Conservation (phyloP, 2,113 vertebrate genomes). For the Callopanchax toddi region DNA sequence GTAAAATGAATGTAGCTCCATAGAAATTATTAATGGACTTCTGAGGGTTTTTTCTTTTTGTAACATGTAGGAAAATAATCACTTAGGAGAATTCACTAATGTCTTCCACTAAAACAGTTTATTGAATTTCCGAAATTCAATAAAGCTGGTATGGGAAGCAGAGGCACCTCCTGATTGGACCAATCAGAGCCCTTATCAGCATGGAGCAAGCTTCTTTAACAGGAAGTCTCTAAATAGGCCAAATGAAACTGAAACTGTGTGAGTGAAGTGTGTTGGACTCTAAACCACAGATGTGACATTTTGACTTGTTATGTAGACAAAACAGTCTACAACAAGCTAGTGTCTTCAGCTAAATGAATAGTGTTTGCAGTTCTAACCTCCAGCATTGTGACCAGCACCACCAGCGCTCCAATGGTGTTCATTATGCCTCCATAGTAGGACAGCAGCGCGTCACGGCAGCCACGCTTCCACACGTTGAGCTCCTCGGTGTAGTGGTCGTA, state of each 20-base stretch:
- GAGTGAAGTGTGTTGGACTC: neutral
- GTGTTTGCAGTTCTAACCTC: conserved; percentile 83
- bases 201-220: neutral
- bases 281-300: neutral
- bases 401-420: conserved; percentile 85
- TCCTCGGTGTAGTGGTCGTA: conserved; percentile 96
- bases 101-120: neutral
- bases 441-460: conserved; percentile 89
- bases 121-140: neutral
- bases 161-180: neutral
- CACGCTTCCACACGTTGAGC: conserved; percentile 91
- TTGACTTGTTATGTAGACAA: neutral
- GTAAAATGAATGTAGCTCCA: neutral
- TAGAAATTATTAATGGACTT: neutral
- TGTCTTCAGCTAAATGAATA: neutral
- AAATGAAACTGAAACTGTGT: neutral
- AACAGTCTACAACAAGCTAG: neutral
- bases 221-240: neutral
- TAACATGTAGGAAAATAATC: neutral
- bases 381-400: conserved; percentile 85
- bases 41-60: neutral
- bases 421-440: conserved; percentile 92
- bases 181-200: neutral
- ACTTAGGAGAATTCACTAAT: neutral
- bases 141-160: neutral